Conservation (phyloP, 2,113 vertebrate species). For the Columbina picui region DNA sequence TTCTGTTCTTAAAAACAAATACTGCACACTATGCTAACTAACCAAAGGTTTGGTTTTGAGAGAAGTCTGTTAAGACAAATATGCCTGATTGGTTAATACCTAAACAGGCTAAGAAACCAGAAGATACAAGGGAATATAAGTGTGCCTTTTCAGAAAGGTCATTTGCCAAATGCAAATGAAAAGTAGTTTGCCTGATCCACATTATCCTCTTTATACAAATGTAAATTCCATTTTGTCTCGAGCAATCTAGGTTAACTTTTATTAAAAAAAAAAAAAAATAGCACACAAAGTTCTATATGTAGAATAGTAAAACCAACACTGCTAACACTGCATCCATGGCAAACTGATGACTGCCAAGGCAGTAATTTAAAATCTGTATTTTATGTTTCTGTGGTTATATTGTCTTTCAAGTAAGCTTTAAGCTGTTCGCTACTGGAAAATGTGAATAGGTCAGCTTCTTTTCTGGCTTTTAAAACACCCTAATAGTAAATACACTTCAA, state of each 20-base stretch:
- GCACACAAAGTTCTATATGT: not conserved
- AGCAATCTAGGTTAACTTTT: not conserved
- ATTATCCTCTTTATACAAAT: not conserved
- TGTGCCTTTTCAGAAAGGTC: not conserved
- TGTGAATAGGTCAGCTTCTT: not conserved
- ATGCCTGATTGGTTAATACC: accelerated
- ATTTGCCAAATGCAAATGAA: not conserved
- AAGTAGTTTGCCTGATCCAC: not conserved
- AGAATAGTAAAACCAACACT: not conserved
- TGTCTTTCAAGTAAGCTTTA: not conserved
- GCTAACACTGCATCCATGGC: not conserved
- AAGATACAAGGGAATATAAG: not conserved
- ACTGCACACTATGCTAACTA: not conserved
- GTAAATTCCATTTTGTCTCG: not conserved
- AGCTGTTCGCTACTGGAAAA: not conserved
- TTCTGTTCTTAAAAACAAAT: not conserved
- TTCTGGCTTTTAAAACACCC: not conserved
- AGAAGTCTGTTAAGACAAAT: not conserved
- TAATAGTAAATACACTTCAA: not conserved
- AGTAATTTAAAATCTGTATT: not conserved
- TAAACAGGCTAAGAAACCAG: not conserved
- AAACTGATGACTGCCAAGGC: not conserved
- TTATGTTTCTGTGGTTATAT: not conserved
- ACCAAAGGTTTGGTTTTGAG: not conserved
- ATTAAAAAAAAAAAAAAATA: not conserved